A percentile compares a stretch with the other conserved stretches of the same genome.
Evolutionary conservation across 2,888 invertebrate genomes (phyloP).

Genomic region (Orthosia incerta): DNA sequence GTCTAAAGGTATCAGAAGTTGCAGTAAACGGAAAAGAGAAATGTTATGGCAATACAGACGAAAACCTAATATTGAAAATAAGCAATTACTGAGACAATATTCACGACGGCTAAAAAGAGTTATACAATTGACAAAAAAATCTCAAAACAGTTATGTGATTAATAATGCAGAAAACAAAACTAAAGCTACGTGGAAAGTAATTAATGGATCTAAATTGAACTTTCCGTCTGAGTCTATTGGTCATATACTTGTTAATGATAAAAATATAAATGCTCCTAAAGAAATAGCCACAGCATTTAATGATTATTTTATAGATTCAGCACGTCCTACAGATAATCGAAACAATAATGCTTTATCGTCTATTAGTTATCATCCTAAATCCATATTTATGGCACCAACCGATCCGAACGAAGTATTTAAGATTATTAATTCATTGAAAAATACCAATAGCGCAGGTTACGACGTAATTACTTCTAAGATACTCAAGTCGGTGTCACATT

Average conservation of each 20-base stretch:
- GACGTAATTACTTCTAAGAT: background rate
- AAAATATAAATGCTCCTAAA: background rate
- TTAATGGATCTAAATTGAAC: constrained; percentile 2
- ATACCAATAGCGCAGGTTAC: constrained; percentile 17
- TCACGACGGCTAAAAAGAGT: background rate
- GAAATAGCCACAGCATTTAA: constrained; percentile 17
- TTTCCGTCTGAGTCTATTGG: constrained; percentile 9
- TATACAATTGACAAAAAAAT: constrained; percentile 17
- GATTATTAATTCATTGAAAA: background rate
- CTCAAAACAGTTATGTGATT: constrained; percentile 14
- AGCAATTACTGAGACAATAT: background rate
- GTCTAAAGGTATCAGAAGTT: too few relatives aligned
- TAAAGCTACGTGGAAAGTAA: constrained; percentile 23
- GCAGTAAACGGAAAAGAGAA: too few relatives aligned
- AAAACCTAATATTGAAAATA: too few relatives aligned
- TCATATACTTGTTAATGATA: background rate
- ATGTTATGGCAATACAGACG: too few relatives aligned
- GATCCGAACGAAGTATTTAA: background rate
- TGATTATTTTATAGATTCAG: constrained; percentile 1
- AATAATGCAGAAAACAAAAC: constrained; percentile 33
- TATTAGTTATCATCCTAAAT: background rate
- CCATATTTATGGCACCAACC: constrained; percentile 20
- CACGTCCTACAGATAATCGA: background rate
- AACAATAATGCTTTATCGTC: background rate
- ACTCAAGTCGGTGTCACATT: background rate